Evolutionary conservation across 2,888 invertebrate species (phyloP).

Genomic region (Drosophila recens): DNA sequence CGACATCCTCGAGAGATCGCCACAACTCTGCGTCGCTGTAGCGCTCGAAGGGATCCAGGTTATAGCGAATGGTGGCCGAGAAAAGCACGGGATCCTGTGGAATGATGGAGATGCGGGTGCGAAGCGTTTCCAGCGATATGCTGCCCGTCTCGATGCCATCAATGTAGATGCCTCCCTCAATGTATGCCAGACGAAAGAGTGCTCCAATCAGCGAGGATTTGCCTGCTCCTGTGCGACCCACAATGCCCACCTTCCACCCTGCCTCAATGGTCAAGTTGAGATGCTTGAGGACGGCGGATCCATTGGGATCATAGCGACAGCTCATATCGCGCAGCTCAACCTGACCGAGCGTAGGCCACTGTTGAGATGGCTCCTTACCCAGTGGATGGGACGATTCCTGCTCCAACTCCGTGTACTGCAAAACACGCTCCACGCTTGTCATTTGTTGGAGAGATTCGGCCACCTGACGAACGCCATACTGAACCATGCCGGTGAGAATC

Average conservation of each 20-base stretch:
- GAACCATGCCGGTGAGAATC: conserved; percentile 90
- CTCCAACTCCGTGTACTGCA: conserved; percentile 90
- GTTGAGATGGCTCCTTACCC: conserved; percentile 86
- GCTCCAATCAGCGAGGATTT: conserved; percentile 92
- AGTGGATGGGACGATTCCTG: conserved; percentile 85
- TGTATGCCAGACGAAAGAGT: conserved; percentile 90
- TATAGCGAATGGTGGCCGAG: conserved; percentile 88
- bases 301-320: conserved; percentile 87
- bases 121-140: conserved; percentile 86
- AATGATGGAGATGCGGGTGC: conserved; percentile 87
- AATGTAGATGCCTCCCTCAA: conserved; percentile 90
- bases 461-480: conserved; percentile 89
- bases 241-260: conserved; percentile 91
- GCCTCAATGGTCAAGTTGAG: conserved; percentile 89
- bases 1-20: conserved; percentile 84
- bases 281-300: conserved; percentile 90
- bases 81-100: conserved; percentile 87
- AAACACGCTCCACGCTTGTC: conserved; percentile 90
- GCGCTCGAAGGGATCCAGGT: conserved; percentile 88
- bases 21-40: conserved; percentile 84
- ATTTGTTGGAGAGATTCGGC: conserved; percentile 90
- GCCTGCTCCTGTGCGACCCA: conserved; percentile 94
- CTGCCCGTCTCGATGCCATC: conserved; percentile 88
- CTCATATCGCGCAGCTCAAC: conserved; percentile 87
- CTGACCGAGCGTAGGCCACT: conserved; percentile 90